Evolutionary conservation across 2,797 vertebrate species (phyloP).

Genomic region (Brachyalestes nurse): DNA sequence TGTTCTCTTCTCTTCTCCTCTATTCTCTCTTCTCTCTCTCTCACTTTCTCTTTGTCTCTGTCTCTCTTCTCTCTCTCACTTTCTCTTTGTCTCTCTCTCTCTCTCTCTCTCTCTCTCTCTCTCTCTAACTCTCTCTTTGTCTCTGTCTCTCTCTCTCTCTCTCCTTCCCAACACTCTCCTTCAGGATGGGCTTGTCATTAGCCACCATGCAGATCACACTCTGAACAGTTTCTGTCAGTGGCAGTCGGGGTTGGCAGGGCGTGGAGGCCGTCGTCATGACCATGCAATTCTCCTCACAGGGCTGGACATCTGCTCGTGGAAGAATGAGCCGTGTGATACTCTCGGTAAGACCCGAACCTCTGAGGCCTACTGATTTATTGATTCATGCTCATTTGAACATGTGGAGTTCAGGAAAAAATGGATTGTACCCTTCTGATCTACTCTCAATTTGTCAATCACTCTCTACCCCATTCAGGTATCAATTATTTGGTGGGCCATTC

Average conservation of each 20-base stretch:
- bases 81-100: too few relatives aligned
- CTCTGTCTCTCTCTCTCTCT: background rate
- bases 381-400: background rate
- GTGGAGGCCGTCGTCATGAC: constrained; percentile 86
- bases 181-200: constrained; percentile 88
- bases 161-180: constrained; percentile 13
- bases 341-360: constrained; percentile 76
- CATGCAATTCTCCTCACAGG: constrained; percentile 91
- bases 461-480: background rate
- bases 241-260: constrained; percentile 86
- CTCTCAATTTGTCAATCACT: background rate
- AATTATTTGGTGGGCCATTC: background rate
- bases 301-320: constrained; percentile 93
- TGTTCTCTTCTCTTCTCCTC: too few relatives aligned
- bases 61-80: too few relatives aligned
- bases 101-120: too few relatives aligned
- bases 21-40: too few relatives aligned
- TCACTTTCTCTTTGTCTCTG: too few relatives aligned
- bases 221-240: constrained; percentile 93
- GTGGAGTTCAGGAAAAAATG: too few relatives aligned
- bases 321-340: constrained; percentile 91
- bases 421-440: background rate
- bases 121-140: too few relatives aligned
- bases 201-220: constrained; percentile 90
- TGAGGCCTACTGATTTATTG: background rate